A percentile compares a stretch with the other conserved stretches of the same genome.
Evolutionary conservation across 2,797 vertebrate genomes (phyloP).

Genomic region (Anguilla anguilla): DNA sequence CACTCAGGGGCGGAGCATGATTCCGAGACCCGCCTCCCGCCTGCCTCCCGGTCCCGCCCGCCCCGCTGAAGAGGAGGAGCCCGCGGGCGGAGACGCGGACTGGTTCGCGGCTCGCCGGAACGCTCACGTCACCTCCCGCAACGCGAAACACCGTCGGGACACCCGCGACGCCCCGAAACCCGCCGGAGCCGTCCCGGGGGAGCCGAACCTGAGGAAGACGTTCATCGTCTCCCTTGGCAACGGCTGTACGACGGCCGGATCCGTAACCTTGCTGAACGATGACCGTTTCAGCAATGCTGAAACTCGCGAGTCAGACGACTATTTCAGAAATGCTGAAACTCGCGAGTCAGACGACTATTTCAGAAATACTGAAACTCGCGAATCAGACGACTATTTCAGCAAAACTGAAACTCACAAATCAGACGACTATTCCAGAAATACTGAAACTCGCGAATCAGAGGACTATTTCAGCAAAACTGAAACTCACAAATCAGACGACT

Average conservation of each 20-base stretch:
- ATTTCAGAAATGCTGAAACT: no score
- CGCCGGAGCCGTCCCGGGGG: constrained; percentile 22
- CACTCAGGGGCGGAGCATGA: neutral
- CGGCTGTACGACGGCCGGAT: neutral
- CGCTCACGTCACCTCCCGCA: constrained; percentile 49
- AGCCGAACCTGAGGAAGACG: constrained; percentile 29
- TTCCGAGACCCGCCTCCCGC: neutral
- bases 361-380: no score
- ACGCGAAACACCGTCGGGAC: constrained; percentile 52
- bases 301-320: neutral
- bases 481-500: no score
- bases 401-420: no score
- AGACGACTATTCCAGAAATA: no score
- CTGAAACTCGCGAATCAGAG: no score
- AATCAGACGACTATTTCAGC: no score
- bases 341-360: neutral
- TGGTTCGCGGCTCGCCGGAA: constrained; percentile 37
- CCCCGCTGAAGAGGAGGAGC: neutral
- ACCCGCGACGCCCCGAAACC: constrained; percentile 41
- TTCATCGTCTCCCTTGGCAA: constrained; percentile 29
- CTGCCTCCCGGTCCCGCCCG: constrained; percentile 16
- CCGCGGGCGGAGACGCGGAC: neutral
- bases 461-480: no score
- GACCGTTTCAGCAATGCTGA: constrained; percentile 58
- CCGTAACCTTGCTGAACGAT: constrained; percentile 33